Evolutionary conservation across 2,113 vertebrate species (phyloP), one percentile per base, ranked within the genome.

Genomic region (human (Homo sapiens)): DNA sequence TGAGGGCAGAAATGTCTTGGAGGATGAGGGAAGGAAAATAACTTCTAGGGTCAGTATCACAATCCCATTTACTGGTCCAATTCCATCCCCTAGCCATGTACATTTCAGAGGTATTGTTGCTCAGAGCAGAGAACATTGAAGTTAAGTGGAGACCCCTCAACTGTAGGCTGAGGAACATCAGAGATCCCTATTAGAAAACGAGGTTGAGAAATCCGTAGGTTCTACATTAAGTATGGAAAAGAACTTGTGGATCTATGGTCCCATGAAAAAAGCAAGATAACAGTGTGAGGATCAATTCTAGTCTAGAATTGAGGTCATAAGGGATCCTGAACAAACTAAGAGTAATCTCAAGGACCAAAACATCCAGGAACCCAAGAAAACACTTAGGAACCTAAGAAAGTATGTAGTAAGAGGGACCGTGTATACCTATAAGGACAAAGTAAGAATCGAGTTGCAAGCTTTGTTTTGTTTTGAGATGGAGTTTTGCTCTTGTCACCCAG

Each of bases 201-300:
- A 32, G 50, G 0, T 55, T 50, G 38, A 79, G 23, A 50, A 6
- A 22, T 40, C 40, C 17, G 40, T 59, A 40, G 64, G 25, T 17
- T 64, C 27, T 85, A 61, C 2, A 30, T 6, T 35, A n/a, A 27
- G 22, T 38, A 32, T 27, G 11, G 25, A 72, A 64, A 40, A 45
- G 45, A 80, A 27, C 18, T 70, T 52, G 35, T 7, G 20, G 20
- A 16, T 35, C 38, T 70, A 13, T 4, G 61, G 14, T 27, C 32
- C 35, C n/a, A 3, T 17, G 23, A 16, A 20, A 27, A 52, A 55
- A 84, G 11, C 9, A 35, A 85, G 43, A 13, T 3, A 92, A 40
- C 14, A 17, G 38, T 80, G 6, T 1, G 0, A 10, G 0, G 0
- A 10, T 38, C 5, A 32, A 32, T 8, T 64, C 8, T 40, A 40